Evolutionary conservation across 2,113 vertebrate species (phyloP).

Genomic region (Cebidichthys violaceus): DNA sequence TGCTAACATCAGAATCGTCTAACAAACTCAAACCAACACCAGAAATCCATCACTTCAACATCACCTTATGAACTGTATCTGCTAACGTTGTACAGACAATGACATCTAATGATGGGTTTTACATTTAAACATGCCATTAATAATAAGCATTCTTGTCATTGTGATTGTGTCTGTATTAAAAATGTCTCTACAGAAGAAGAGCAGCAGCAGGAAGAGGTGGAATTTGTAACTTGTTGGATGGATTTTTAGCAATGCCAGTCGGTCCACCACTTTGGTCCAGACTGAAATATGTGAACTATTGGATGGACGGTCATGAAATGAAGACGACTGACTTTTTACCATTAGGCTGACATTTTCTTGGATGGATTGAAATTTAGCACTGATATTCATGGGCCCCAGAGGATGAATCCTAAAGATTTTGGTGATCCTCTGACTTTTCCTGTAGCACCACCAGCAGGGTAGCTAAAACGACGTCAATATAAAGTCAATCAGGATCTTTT

Average conservation of each 20-base stretch:
- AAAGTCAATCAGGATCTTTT: too few relatives aligned
- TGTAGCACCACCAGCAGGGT: neutral
- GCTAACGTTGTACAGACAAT: too few relatives aligned
- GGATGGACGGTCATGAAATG: neutral
- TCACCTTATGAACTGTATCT: neutral
- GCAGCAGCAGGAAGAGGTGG: neutral
- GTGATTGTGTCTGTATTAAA: neutral
- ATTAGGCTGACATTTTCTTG: too few relatives aligned
- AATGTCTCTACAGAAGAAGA: neutral
- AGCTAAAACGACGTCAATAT: too few relatives aligned
- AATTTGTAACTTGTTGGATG: neutral
- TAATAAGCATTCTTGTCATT: neutral
- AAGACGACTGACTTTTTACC: too few relatives aligned
- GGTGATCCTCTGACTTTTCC: neutral
- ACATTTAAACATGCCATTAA: neutral
- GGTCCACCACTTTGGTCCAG: neutral
- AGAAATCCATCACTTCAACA: neutral
- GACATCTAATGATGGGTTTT: too few relatives aligned
- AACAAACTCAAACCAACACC: neutral
- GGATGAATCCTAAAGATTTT: neutral
- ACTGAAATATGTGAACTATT: neutral
- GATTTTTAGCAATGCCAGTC: neutral
- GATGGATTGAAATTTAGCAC: too few relatives aligned
- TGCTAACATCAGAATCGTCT: neutral
- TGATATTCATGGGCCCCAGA: neutral